Percentiles rank a stretch among this genome's conserved stretches.
These are phyloP conservation scores for Ceratoteleas bidentatus DNA, from an alignment of 1,140 invertebrate species.

Conservation along the genomic window DNA sequence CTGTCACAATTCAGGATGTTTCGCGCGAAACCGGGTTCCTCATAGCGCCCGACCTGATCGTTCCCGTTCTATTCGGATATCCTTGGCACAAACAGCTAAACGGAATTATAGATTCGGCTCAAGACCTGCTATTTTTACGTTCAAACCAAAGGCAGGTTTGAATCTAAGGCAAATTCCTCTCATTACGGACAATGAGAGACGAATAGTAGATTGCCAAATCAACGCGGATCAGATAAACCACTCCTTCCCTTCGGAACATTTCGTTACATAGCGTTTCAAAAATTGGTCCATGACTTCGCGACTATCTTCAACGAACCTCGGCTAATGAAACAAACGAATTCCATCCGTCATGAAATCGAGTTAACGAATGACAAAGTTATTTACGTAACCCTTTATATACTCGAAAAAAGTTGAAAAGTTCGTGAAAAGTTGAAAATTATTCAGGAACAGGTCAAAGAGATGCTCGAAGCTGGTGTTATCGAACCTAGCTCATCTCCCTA, in stretches of 20 bases:
- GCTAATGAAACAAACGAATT: conserved; percentile 26
- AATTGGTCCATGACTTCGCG: not conserved
- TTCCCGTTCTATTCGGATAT: conserved; percentile 1
- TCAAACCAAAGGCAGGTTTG: not conserved
- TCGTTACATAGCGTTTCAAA: not conserved
- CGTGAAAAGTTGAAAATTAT: not conserved
- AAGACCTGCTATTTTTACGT: conserved; percentile 2
- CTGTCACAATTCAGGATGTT: not conserved
- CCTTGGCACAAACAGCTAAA: conserved; percentile 14
- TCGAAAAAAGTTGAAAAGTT: too few species aligned
- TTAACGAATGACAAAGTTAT: not conserved
- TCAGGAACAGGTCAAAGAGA: not conserved
- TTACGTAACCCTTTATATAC: not conserved
- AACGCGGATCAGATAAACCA: not conserved
- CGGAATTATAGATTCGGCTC: conserved; percentile 7
- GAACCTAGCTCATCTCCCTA: conserved; percentile 69
- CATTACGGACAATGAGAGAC: not conserved
- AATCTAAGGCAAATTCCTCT: too few species aligned
- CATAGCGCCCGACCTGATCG: not conserved
- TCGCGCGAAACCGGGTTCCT: not conserved
- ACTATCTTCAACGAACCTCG: conserved; percentile 6
- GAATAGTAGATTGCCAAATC: not conserved
- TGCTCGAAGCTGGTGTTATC: conserved; percentile 65
- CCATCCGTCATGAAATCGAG: conserved; percentile 11
- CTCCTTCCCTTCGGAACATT: conserved; percentile 10